Base-by-base conservation (phyloP, 2,888 invertebrate species). In the Colletes collaris region DNA sequence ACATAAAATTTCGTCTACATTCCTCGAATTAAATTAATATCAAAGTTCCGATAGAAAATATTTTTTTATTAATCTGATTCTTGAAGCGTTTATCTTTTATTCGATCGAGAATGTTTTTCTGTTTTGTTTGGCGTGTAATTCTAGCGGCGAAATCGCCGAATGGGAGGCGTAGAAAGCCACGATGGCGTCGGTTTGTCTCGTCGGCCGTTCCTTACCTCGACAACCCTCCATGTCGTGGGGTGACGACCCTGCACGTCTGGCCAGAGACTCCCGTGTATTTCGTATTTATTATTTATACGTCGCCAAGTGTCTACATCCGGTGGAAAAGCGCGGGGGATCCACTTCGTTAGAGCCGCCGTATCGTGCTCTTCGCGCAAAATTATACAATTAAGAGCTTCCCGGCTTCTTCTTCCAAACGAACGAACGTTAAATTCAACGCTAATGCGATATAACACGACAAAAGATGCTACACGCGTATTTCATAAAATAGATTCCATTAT, bases 221-320 rank as follows among this genome's bases (percentile, higher is more conserved):
- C 79, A 77, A 81, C 85, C 77, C 85, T 81, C 76, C 64, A 56
- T 71, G 60, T 53, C 62, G 73, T 78, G 69, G 85, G 85, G 79
- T 81, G 85, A 83, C 79, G 81, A 85, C 83, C 83, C 74, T 60
- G 53, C 66, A n/a, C 63, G 76, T 75, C 72, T 66, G 59, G 52
- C 75, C 75, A 50, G 59, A 53, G 63, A 65, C 76, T 63, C 68
- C 73, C 79, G 69, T 67, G 59, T 62, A 68, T 75, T 85, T 83
- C 53, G 66, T 58, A 85, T 83, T 83, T 85, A 85, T 83, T 83
- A 85, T 85, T 85, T 85, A 85, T 73, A 72, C 60, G 67, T 56
- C 49, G 62, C 46, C 79, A 68, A 79, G 79, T 73, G 79, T 71
- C 70, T 71, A 59, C 81, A 74, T 79, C 71, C 79, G 68, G 71